Evolutionary conservation across 2,113 vertebrate species (phyloP), one percentile per base, ranked within the genome.

Genomic region (Cebus imitator): DNA sequence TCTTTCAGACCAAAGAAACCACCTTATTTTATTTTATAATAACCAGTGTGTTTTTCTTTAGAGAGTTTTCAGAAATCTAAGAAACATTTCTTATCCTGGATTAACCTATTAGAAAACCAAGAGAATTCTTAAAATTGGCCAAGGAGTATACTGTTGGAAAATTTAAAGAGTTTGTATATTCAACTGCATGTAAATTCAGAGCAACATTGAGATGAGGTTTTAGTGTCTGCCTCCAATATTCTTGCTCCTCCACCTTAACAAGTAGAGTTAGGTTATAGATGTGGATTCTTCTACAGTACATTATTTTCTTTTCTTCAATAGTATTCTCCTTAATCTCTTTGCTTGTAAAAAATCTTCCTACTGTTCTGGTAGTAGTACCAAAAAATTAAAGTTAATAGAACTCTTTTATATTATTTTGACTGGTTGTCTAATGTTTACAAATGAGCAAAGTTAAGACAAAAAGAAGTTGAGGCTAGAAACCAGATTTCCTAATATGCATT

Each of bases 391-490:
- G 50, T 83, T 91, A 4, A 4, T 76, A 45, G 13, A 87, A 73
- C 57, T 6, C 23, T 87, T 81, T 90, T 75, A 66, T 70, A 55
- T 88, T 97, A 18, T 86, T 95, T 92, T 96, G 37, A 83, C 61
- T 96, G 20, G 45, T 78, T 91, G 16, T 90, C 48, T 96, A 40
- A 79, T 87, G 92, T 32, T 96, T 90, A 70, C 37, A 90, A 85
- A 80, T 87, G 61, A 89, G 11, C 13, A 57, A 58, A 68, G 13
- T 84, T 64, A n/a, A 84, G 52, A n/a, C 81, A 80, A 92, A 87
- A 87, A 58, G 57, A 73, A 2, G 11, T 13, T 91, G n/a, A 82
- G 30, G 35, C 12, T 94, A 70, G 40, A 92, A 89, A 75, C 3
- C n/a, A 83, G 25, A 75, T 87, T 73, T 87, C 3, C 37, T 89